Evolutionary conservation across 2,888 invertebrate genomes (phyloP).

Genomic region (Cosmia trapezina): DNA sequence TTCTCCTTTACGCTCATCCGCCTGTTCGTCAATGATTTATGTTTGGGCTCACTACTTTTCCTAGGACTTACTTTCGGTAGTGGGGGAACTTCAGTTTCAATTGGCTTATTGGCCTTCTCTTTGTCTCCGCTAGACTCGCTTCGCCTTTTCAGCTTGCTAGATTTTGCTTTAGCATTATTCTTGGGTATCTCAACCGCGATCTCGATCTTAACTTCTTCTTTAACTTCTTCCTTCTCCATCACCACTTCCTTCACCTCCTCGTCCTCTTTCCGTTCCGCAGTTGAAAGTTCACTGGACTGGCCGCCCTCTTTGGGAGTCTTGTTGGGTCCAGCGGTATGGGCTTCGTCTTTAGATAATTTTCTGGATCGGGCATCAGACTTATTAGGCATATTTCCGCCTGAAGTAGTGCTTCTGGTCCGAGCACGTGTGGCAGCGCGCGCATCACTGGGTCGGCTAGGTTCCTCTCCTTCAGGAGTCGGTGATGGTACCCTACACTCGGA

Average conservation of each 20-base stretch:
- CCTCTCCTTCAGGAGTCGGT: conserved; percentile 94
- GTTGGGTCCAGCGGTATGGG: conserved; percentile 80
- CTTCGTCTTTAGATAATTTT: conserved; percentile 87
- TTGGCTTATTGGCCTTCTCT: conserved; percentile 69
- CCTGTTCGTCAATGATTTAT: conserved; percentile 69
- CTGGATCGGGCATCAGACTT: conserved; percentile 89
- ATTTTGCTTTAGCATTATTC: conserved; percentile 75
- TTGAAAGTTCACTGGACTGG: conserved; percentile 91
- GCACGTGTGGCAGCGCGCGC: conserved; percentile 90
- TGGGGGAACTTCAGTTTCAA: conserved; percentile 59
- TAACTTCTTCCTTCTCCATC: conserved; percentile 53
- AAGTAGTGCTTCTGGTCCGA: conserved; percentile 92
- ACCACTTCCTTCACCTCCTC: conserved; percentile 88
- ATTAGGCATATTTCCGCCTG: conserved; percentile 92
- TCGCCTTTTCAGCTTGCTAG: conserved; percentile 65
- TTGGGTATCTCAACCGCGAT: conserved; percentile 64
- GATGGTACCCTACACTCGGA: conserved; percentile 93
- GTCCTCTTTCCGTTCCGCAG: conserved; percentile 92
- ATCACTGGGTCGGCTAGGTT: conserved; percentile 89
- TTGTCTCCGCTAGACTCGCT: conserved; percentile 82
- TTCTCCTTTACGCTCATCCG: conserved; percentile 73
- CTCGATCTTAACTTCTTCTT: conserved; percentile 57
- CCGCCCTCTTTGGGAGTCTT: conserved; percentile 90
- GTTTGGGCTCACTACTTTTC: conserved; percentile 76
- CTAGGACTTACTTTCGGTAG: conserved; percentile 74